Percentiles rank a stretch among this genome's conserved stretches.
phyloP scores from a whole-genome alignment of 2,797 vertebrate species.

The Hapalemur alaotrensis region DNA sequence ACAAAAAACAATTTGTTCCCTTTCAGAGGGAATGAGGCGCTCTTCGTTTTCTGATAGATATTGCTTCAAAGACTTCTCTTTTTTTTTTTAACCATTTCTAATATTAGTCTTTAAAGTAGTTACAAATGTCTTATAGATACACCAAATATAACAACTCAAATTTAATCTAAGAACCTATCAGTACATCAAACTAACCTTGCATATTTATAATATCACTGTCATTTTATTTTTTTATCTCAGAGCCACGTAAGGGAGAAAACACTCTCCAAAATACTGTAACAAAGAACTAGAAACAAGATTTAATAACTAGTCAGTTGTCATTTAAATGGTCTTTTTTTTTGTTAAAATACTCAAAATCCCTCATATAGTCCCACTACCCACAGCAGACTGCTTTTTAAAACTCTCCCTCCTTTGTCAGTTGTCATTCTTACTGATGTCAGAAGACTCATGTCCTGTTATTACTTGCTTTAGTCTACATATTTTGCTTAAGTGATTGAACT shows the following conservation, averaged over 20 bases:
- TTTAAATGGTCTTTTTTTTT: background rate
- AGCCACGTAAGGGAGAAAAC: background rate
- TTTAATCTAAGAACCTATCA: background rate
- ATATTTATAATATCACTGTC: background rate
- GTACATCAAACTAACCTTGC: background rate
- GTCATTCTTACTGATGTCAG: background rate
- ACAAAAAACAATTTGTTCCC: background rate
- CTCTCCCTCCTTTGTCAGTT: background rate
- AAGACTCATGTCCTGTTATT: background rate
- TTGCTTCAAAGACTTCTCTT: background rate
- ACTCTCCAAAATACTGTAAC: background rate
- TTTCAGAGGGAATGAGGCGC: background rate
- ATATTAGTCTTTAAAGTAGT: constrained; percentile 1
- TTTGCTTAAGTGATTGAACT: background rate
- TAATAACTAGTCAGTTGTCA: background rate
- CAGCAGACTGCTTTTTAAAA: background rate
- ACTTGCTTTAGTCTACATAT: background rate
- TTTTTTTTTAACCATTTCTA: background rate
- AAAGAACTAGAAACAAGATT: background rate
- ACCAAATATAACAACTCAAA: constrained; percentile 10
- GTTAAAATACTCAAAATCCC: background rate
- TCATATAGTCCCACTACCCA: background rate
- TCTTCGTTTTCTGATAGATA: background rate
- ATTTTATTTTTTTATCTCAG: background rate
- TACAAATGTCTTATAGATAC: background rate